Conservation (phyloP, 2,113 vertebrate genomes). For the Chionis minor region DNA sequence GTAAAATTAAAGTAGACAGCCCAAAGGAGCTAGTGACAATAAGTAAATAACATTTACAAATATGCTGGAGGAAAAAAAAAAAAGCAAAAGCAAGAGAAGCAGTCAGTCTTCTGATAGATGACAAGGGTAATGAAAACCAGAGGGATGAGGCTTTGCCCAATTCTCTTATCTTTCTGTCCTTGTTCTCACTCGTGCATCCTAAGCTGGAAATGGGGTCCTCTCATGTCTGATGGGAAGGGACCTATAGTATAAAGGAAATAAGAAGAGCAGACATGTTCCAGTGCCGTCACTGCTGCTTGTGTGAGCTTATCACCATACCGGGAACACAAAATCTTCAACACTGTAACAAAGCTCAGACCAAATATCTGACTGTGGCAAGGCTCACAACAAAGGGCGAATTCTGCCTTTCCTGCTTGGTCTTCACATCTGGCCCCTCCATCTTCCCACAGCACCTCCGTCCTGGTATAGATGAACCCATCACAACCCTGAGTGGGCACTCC, state of each 20-base stretch:
- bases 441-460: neutral
- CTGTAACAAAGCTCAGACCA: neutral
- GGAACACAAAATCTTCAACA: neutral
- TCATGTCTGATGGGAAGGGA: conserved; percentile 35
- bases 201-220: conserved; percentile 18
- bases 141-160: conserved; percentile 15
- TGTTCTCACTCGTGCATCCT: conserved; percentile 38
- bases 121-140: conserved; percentile 50
- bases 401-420: neutral
- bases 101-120: conserved; percentile 41
- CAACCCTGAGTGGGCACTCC: neutral
- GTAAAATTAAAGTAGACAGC: conserved; percentile 62
- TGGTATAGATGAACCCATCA: neutral
- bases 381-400: neutral
- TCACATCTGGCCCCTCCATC: neutral
- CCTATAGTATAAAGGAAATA: neutral
- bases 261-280: neutral
- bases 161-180: conserved; percentile 48
- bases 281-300: neutral
- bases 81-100: neutral
- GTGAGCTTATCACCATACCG: neutral
- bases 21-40: conserved; percentile 49
- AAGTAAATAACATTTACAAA: conserved; percentile 68
- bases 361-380: neutral
- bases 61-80: neutral